Evolutionary conservation across 1,140 invertebrate species (phyloP), one percentile per base, ranked within the genome.

Genomic region (Zaprionus nigranus): DNA sequence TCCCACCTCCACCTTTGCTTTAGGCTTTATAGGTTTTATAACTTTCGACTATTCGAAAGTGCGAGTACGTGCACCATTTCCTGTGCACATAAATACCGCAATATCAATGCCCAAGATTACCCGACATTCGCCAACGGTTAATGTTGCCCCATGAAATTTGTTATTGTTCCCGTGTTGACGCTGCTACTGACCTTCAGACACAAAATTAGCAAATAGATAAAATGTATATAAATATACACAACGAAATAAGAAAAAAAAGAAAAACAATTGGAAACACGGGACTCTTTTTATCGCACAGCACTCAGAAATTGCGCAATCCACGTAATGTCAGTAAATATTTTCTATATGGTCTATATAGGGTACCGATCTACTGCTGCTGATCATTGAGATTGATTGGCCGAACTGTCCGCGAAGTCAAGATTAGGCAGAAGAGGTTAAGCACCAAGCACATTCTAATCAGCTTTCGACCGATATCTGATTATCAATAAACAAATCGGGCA

Each of bases 21-120:
- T n/a, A 22, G 22, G 22, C 65, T 79, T 59, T 74, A 30, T 53
- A 51, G 17, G 22, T 68, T 79, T 59, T 78, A 36, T 53, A 51
- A 56, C 40, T 60, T 65, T 65, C 43, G 51, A 54, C 63, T 51
- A 24, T 51, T 12, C 13, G 46, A 51, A 51, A 51, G 46, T 51
- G 46, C 46, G 46, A 51, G 53, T 66, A 65, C 64, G 61, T 46
- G 43, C 63, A 76, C 83, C 82, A 87, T 79, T 86, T 86, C 83
- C 82, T 82, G 79, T 82, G 61, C 64, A 72, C 65, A 79, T 78
- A 86, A 86, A 85, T 86, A 82, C 75, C 65, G 56, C 59, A 77
- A 79, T 86, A 82, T 87, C 84, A 87, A 65, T 82, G 87, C 71
- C 24, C 51, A 75, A 86, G 82, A 86, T 85, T 75, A 86, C 28